Evolutionary conservation across 2,797 vertebrate species (phyloP).

Genomic region (Phoxinus dragarum): DNA sequence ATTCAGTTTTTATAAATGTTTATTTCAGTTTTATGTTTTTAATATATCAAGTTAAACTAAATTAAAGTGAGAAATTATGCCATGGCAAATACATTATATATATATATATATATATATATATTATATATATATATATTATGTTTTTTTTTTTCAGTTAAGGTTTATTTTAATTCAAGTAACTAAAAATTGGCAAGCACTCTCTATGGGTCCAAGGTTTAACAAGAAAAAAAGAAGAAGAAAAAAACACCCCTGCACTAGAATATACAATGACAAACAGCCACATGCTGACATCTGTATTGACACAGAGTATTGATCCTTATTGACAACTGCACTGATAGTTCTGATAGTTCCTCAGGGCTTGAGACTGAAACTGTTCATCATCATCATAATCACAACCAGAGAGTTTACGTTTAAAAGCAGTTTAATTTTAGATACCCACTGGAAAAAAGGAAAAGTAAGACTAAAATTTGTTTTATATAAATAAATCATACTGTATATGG

Average conservation of each 20-base stretch:
- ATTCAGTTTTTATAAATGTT: neutral
- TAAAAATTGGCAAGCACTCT: neutral
- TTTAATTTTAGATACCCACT: neutral
- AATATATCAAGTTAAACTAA: neutral
- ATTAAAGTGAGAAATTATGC: neutral
- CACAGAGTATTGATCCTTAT: constrained; percentile 18
- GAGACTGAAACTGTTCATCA: constrained; percentile 1
- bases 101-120: too few relatives aligned
- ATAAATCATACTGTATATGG: neutral
- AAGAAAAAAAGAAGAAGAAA: neutral
- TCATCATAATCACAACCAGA: neutral
- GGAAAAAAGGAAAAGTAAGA: neutral
- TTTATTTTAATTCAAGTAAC: too few relatives aligned
- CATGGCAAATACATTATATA: neutral
- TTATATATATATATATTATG: too few relatives aligned
- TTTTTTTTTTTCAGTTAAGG: too few relatives aligned
- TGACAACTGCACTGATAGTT: constrained; percentile 3
- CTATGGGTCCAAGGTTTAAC: neutral
- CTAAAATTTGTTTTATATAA: neutral
- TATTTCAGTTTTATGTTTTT: neutral
- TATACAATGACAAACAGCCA: neutral
- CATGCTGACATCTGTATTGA: constrained; percentile 14
- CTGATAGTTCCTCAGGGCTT: neutral
- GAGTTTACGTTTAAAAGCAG: neutral
- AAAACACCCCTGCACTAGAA: neutral